These are phyloP conservation scores for Ceraclea dissimilis DNA, from an alignment of 2,888 invertebrate species.

Conservation along the genomic window DNA sequence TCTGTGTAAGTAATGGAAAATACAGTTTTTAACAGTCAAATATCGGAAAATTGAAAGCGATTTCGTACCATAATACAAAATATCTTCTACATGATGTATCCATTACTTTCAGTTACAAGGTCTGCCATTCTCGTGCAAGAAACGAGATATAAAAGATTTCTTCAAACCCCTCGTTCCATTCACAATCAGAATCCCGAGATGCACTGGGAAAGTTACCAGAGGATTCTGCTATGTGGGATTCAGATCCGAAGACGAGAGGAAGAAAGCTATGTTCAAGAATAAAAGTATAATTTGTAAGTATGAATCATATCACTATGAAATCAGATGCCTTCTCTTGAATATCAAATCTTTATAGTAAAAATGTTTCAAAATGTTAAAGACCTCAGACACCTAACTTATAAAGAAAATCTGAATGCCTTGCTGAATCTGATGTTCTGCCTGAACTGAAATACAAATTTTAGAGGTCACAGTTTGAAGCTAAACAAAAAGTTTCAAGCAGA, in stretches of 20 bases:
- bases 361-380: too few relatives aligned
- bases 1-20: too few relatives aligned
- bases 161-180: conserved; percentile 72
- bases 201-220: conserved; percentile 53
- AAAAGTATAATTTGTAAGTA: conserved; percentile 73
- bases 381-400: neutral
- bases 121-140: conserved; percentile 69
- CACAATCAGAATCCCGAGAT: conserved; percentile 71
- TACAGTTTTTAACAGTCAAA: too few relatives aligned
- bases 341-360: too few relatives aligned
- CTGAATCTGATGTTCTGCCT: too few relatives aligned
- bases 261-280: conserved; percentile 73
- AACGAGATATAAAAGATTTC: conserved; percentile 78
- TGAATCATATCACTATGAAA: neutral
- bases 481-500: too few relatives aligned
- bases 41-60: too few relatives aligned
- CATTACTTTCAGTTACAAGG: conserved; percentile 65
- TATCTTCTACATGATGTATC: too few relatives aligned
- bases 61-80: too few relatives aligned
- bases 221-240: conserved; percentile 92
- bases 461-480: too few relatives aligned
- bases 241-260: conserved; percentile 69
- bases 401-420: too few relatives aligned
- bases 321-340: neutral
- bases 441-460: too few relatives aligned